Percentiles rank a stretch among this genome's conserved stretches.
Evolutionary conservation across 2,888 invertebrate species (phyloP).

Genomic region (Pollenia amentaria): DNA sequence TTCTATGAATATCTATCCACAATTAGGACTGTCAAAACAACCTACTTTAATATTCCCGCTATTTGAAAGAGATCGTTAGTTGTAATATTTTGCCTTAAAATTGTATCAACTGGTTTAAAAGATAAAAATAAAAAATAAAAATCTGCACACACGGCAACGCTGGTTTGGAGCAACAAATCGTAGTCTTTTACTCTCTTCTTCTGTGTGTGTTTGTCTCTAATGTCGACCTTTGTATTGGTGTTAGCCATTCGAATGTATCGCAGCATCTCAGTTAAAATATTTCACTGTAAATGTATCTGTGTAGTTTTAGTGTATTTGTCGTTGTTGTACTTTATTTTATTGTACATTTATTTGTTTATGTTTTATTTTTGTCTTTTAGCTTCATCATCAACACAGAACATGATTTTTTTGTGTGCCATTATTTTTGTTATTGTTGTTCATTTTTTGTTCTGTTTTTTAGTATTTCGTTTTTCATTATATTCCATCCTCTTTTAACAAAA

Average conservation of each 20-base stretch:
- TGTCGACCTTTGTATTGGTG: background rate
- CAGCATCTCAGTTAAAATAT: constrained; percentile 62
- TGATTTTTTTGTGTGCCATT: constrained; percentile 56
- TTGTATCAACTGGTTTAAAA: too few relatives aligned
- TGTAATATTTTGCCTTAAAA: too few relatives aligned
- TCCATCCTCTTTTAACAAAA: constrained; percentile 18
- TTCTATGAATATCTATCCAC: too few relatives aligned
- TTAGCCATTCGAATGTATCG: constrained; percentile 29
- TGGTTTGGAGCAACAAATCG: constrained; percentile 34
- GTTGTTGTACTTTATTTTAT: background rate
- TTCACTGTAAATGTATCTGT: constrained; percentile 3
- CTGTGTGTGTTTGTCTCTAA: constrained; percentile 1
- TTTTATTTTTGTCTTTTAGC: constrained; percentile 59
- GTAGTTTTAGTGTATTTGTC: constrained; percentile 23
- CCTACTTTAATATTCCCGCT: too few relatives aligned
- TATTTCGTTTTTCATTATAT: constrained; percentile 34
- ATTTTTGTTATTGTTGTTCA: constrained; percentile 46
- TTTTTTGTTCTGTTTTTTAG: constrained; percentile 39
- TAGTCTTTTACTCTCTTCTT: constrained; percentile 35
- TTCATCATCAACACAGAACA: constrained; percentile 66
- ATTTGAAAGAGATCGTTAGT: too few relatives aligned
- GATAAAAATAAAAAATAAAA: too few relatives aligned
- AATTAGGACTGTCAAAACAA: too few relatives aligned
- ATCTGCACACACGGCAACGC: too few relatives aligned
- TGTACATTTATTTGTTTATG: constrained; percentile 48